Evolutionary conservation across 2,113 vertebrate genomes (phyloP).

Genomic region (Girardinichthys multiradiatus): DNA sequence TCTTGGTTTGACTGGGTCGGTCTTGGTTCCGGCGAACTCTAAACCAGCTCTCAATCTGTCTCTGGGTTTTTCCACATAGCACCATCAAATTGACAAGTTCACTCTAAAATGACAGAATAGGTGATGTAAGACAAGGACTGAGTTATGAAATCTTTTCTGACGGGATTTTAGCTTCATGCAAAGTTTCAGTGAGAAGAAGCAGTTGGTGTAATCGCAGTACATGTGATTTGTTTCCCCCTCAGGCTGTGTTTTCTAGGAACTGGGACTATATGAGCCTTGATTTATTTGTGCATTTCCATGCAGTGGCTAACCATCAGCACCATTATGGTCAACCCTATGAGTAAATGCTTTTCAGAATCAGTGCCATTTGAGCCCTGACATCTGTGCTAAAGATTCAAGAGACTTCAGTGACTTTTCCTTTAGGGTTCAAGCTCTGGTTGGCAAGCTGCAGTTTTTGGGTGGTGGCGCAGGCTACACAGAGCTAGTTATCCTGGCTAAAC

Average conservation of each 20-base stretch:
- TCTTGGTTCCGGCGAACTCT: conserved; percentile 84
- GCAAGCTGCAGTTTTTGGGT: background rate
- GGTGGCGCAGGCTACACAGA: background rate
- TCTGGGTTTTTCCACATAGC: conserved; percentile 79
- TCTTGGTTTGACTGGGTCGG: conserved; percentile 84
- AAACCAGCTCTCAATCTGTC: conserved; percentile 90
- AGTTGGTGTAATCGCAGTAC: background rate
- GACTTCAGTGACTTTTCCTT: background rate
- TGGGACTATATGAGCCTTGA: background rate
- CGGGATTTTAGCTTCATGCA: background rate
- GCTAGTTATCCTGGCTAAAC: background rate
- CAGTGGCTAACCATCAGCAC: background rate
- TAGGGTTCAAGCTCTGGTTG: background rate
- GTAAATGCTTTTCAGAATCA: background rate
- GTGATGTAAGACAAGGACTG: background rate
- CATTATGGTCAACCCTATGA: background rate
- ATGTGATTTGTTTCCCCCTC: conserved; percentile 10
- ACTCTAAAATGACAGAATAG: conserved; percentile 54
- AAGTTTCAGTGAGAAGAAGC: background rate
- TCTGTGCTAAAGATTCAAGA: background rate
- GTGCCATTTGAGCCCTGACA: background rate
- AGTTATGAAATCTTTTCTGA: background rate
- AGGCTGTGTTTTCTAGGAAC: background rate
- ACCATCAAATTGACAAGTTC: conserved; percentile 81
- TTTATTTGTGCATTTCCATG: background rate